phyloP scores from a whole-genome alignment of 2,113 vertebrate species.

The Pteruthius melanotis region DNA sequence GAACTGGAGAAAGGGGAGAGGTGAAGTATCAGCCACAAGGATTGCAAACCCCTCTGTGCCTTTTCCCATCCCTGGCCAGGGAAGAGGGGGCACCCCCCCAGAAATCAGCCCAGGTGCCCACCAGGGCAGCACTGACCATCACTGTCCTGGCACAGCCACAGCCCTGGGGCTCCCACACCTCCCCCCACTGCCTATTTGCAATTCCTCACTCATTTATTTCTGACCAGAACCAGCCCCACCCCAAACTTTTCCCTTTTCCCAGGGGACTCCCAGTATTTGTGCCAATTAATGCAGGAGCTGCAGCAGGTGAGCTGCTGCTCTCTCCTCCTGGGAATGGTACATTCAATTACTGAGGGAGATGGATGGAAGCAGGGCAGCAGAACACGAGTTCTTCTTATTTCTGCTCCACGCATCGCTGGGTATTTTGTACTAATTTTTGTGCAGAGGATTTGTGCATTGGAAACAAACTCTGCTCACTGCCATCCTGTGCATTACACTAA shows the following conservation, averaged over 20 bases:
- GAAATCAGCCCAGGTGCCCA: fast-evolving
- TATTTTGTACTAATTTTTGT: neutral
- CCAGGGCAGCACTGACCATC: fast-evolving
- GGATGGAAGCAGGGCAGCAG: neutral
- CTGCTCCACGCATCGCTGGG: neutral
- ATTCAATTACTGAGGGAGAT: constrained; percentile 6
- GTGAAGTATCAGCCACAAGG: neutral
- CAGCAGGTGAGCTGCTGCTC: constrained; percentile 21
- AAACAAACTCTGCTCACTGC: neutral
- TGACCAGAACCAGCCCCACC: neutral
- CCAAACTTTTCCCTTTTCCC: neutral
- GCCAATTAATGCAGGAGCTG: neutral
- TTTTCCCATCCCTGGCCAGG: fast-evolving
- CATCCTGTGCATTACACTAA: neutral
- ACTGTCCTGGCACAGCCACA: fast-evolving
- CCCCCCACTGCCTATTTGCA: fast-evolving
- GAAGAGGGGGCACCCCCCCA: fast-evolving
- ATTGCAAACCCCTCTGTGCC: neutral
- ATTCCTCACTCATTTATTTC: neutral
- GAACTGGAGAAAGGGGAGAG: neutral
- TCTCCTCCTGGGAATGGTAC: neutral
- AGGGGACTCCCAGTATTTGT: neutral
- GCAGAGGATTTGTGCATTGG: neutral
- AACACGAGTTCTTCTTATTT: constrained; percentile 9
- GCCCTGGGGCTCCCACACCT: neutral